Evolutionary conservation across 1,140 invertebrate species (phyloP).

Genomic region (Halesus radiatus): DNA sequence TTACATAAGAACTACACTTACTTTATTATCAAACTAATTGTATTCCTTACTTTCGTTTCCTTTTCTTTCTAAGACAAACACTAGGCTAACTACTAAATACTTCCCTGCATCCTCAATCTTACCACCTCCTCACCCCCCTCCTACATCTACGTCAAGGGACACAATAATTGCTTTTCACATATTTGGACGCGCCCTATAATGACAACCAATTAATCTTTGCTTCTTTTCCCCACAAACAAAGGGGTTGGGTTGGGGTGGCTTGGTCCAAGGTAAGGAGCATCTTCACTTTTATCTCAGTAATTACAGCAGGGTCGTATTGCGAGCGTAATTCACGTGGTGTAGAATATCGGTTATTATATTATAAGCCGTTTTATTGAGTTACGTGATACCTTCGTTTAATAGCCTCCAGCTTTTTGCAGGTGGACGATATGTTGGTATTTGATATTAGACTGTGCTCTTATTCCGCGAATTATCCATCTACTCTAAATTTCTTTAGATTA

Average conservation of each 20-base stretch:
- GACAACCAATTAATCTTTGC: constrained; percentile 58
- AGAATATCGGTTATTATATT: constrained; percentile 1
- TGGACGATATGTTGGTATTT: too few relatives aligned
- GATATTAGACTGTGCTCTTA: too few relatives aligned
- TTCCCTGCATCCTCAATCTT: neutral
- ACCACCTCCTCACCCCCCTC: neutral
- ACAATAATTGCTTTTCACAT: constrained; percentile 58
- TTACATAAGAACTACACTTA: too few relatives aligned
- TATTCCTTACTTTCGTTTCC: neutral
- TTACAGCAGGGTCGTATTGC: constrained; percentile 2
- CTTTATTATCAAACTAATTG: too few relatives aligned
- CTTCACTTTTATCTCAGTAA: constrained; percentile 15
- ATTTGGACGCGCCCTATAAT: constrained; percentile 57
- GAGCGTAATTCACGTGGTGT: neutral
- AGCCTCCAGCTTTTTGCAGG: too few relatives aligned
- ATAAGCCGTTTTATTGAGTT: neutral
- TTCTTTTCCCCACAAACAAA: neutral
- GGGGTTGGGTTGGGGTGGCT: neutral
- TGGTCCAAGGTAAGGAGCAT: neutral
- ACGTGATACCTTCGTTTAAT: too few relatives aligned
- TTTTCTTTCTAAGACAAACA: neutral
- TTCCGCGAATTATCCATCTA: too few relatives aligned
- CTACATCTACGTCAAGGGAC: constrained; percentile 12
- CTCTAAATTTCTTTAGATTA: too few relatives aligned
- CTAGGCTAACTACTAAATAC: neutral